A percentile compares a stretch with the other conserved stretches of the same genome.
phyloP scores from a whole-genome alignment of 2,888 invertebrate genomes.

The Agonopterix heracliana region DNA sequence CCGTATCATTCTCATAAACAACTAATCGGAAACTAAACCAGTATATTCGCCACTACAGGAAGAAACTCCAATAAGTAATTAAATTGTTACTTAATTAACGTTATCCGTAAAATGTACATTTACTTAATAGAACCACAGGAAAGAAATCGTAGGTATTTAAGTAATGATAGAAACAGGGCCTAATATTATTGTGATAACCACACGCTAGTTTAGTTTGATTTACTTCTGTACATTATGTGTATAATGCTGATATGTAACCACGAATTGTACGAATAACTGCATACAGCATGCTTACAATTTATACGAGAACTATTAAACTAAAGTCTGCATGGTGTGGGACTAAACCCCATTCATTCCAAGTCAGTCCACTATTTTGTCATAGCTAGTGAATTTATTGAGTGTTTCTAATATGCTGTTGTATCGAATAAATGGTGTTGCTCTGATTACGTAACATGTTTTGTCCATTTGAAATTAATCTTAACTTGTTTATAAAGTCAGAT shows the following conservation, averaged over 20 bases:
- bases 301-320: too few species aligned
- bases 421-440: conserved; percentile 22
- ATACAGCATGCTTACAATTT: too few species aligned
- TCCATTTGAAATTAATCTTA: conserved; percentile 29
- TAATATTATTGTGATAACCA: too few species aligned
- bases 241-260: too few species aligned
- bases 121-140: conserved; percentile 1
- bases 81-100: conserved; percentile 39
- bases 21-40: conserved; percentile 24
- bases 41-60: conserved; percentile 27
- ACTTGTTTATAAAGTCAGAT: conserved; percentile 17
- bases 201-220: too few species aligned
- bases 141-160: conserved; percentile 1
- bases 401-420: conserved; percentile 30
- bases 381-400: conserved; percentile 33
- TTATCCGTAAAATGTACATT: conserved; percentile 25
- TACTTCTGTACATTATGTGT: too few species aligned
- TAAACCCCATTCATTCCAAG: conserved; percentile 4
- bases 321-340: conserved; percentile 2
- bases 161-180: too few species aligned
- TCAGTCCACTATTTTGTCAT: conserved; percentile 16
- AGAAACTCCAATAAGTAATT: conserved; percentile 27
- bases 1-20: conserved; percentile 10
- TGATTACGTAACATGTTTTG: conserved; percentile 26
- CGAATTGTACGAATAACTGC: too few species aligned